Evolutionary conservation across 2,797 vertebrate species (phyloP), one percentile per base, ranked within the genome.

Genomic region (Xiphophorus birchmanni): DNA sequence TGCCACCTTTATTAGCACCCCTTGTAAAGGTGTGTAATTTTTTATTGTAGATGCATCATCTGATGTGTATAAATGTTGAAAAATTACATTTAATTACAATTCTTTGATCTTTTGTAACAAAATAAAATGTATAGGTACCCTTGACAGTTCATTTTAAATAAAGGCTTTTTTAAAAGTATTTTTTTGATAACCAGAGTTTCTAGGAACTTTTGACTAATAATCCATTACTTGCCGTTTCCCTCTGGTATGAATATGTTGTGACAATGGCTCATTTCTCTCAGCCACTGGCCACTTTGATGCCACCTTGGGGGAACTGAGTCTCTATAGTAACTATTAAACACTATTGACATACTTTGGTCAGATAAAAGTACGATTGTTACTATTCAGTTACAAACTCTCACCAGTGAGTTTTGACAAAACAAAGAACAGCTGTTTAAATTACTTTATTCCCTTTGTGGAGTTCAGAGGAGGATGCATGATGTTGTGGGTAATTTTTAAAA

Each of bases 81-180:
- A 67, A 67, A 23, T 4, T 23, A 9, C 6, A 63, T 35, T 63
- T 7, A 63, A 63, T 32, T 63, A 54, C 8, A 54, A 26, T 10
- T 54, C 1, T 40, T 67, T 40, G 7, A 10, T 67, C 37, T 67
- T 40, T 37, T 37, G 21, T 40, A 26, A 69, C 21, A 42, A 69
- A 26, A 26, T 67, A 10, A 67, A 29, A 32, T 29, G 0, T 63
- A 17, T 63, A 32, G 58, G n/a, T 63, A 63, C 29, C 32, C 15
- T 15, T 60, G 7, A 63, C 15, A 35, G 15, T 8, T 35, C 29
- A 12, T 17, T 63, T 63, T 35, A 18, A 35, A 35, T 18, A 35
- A 35, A 35, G 5, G 7, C 21, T 26, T 23, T 54, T 54, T 26
- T 0, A 0, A 26, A 54, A 23, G 3, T 0, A 35, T 7, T 35